Base-by-base conservation (phyloP, 2,888 invertebrate species). In the Mimumesa dahlbomi region DNA sequence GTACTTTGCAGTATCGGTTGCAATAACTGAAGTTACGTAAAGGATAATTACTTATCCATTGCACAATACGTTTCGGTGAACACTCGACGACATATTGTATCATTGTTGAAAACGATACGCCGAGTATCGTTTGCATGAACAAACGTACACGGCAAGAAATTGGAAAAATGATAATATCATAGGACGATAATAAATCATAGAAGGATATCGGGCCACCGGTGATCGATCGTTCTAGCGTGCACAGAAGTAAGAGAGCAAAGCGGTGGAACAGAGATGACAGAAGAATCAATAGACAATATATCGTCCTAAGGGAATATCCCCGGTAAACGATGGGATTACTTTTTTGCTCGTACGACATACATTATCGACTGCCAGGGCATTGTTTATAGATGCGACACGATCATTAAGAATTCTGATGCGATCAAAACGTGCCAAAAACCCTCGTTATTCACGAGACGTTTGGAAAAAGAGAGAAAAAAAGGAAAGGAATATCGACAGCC, bases 261-360 rank as follows among this genome's bases (percentile, higher is more conserved):
- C n/a, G 16, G 49, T 38, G 46, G 18, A 19, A 19, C 22, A 50
- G 56, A 58, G 46, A 43, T 49, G 62, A 67, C 62, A 45, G 21
- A 25, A 56, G 22, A 62, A 62, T 67, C 62, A 67, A 67, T 62
- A 54, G 62, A 36, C 14, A 13, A 62, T 67, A 50, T 13, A 54
- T 54, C 38, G 48, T 16, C 18, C 38, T 34, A n/a, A 21, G 1
- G 13, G 11, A 13, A 21, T 29, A 14, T 22, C 21, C 22, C n/a
- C 22, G 52, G 7, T 38, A 38, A 38, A 52, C 52, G 52, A 52
- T 13, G 14, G 2, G 45, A 45, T 45, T 38, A 11, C 34, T 40
- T 52, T 52, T 52, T 22, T 21, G 22, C 40, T n/a, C 38, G 4
- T 14, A 3, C n/a, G 6, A 21, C 21, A 22, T 34, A 38, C 21